These are phyloP conservation scores for Tuberolachnus salignus DNA, from an alignment of 2,888 invertebrate species.

Conservation along the genomic window DNA sequence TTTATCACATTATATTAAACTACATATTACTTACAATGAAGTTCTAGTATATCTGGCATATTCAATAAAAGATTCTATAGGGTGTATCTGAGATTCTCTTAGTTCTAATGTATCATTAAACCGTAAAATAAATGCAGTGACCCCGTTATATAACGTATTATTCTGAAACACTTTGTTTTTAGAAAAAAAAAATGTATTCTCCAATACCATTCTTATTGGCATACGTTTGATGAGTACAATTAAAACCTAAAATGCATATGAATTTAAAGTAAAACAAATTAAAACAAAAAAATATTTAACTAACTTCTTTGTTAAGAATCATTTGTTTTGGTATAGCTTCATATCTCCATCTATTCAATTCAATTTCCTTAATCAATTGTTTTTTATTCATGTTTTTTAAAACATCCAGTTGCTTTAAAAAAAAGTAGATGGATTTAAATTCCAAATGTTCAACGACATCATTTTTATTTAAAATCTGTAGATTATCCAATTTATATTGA, in stretches of 20 bases:
- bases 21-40: not conserved
- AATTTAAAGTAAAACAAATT: not conserved
- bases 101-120: not conserved
- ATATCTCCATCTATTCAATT: not conserved
- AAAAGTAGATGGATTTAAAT: not conserved
- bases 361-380: not conserved
- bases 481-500: not conserved
- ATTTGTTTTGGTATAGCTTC: not conserved
- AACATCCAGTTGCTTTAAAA: not conserved
- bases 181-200: not conserved
- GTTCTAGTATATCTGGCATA: slow-evolving; percentile 14
- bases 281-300: not conserved
- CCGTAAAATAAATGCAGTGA: not conserved
- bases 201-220: not conserved
- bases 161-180: not conserved
- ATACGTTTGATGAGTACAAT: not conserved
- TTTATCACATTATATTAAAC: not conserved
- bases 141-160: not conserved
- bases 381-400: not conserved
- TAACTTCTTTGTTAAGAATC: not conserved
- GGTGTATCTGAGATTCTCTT: slow-evolving; percentile 5
- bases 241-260: not conserved
- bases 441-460: not conserved
- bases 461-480: not conserved
- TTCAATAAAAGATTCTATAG: slow-evolving; percentile 18